Evolutionary conservation across 2,113 vertebrate genomes (phyloP), one percentile per base, ranked within the genome.

Genomic region (Megaleporinus macrocephalus): DNA sequence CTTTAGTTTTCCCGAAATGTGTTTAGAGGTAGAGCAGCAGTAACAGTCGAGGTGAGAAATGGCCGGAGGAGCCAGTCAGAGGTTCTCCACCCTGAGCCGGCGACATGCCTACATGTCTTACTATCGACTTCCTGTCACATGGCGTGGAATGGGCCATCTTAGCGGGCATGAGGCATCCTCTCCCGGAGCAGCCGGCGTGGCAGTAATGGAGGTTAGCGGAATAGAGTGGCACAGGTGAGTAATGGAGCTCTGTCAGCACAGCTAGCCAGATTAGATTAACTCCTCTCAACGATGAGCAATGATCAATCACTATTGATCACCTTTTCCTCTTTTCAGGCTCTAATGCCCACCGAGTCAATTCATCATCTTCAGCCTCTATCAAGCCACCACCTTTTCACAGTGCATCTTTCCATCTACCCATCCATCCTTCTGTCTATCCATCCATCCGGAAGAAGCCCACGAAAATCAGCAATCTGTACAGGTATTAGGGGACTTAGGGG

Each of bases 281-380:
- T 68, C 65, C 65, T 36, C 65, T 36, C 33, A 68, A 68, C 33
- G 65, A 68, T 33, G 65, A 68, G 16, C 65, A 36, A 20, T 33
- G 65, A 68, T 36, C 65, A 68, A 68, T 68, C 65, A 68, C 65
- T 68, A 9, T 36, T 68, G 65, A 68, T 36, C 65, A 68, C 6
- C 1, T 36, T 68, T 27, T 18, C n/a, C n/a, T 62, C 61, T 71
- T 76, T 76, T 12, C 36, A 44, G 41, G 65, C 30, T 68, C 20
- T 33, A 10, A 68, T 16, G 65, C 30, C 5, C 3, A 1, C 11
- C 30, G 65, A 68, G 7, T 9, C 65, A 68, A 12, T 33, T 18
- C 29, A 55, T 33, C 30, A 22, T 36, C 65, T 36, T 36, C 36
- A 36, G 7, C 5, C 9, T 44, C 41, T 44, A 44, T 44, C 41